phyloP scores from a whole-genome alignment of 2,113 vertebrate genomes.

The Cricetomys ansorgei region DNA sequence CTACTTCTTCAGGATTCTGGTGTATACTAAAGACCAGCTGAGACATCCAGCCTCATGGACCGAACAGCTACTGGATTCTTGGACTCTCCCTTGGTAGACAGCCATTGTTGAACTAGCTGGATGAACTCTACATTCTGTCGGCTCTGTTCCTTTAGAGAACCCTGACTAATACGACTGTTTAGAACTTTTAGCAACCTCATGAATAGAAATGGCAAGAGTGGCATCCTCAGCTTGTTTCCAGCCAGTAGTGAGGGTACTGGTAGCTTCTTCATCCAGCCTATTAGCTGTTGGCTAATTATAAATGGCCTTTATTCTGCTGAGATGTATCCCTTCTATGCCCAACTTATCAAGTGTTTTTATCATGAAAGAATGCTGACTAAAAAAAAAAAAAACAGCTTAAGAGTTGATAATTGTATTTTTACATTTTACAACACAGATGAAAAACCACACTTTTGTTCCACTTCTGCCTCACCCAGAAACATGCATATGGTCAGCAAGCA shows the following conservation, averaged over 20 bases:
- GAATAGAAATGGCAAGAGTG: not conserved
- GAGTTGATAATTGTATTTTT: not conserved
- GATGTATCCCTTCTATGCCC: not conserved
- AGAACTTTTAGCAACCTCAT: not conserved
- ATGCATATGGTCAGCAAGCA: not conserved
- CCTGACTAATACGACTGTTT: not conserved
- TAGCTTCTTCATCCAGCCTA: not conserved
- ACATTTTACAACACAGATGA: not conserved
- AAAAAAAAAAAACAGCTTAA: too few relatives aligned
- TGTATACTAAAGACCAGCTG: not conserved
- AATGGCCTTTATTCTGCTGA: not conserved
- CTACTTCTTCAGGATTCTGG: not conserved
- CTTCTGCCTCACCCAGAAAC: not conserved
- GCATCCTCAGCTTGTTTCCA: not conserved
- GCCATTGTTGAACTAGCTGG: not conserved
- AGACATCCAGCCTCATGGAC: not conserved
- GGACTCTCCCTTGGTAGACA: not conserved
- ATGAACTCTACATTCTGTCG: not conserved
- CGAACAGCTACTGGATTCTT: not conserved
- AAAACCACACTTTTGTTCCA: not conserved
- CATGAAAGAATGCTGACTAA: not conserved
- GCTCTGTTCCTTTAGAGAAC: not conserved
- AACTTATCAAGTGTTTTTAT: not conserved
- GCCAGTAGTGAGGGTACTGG: not conserved
- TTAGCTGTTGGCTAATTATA: not conserved